Percentiles rank a stretch among this genome's conserved stretches.
phyloP scores from a whole-genome alignment of 1,140 invertebrate species.

The Watersipora subatra region DNA sequence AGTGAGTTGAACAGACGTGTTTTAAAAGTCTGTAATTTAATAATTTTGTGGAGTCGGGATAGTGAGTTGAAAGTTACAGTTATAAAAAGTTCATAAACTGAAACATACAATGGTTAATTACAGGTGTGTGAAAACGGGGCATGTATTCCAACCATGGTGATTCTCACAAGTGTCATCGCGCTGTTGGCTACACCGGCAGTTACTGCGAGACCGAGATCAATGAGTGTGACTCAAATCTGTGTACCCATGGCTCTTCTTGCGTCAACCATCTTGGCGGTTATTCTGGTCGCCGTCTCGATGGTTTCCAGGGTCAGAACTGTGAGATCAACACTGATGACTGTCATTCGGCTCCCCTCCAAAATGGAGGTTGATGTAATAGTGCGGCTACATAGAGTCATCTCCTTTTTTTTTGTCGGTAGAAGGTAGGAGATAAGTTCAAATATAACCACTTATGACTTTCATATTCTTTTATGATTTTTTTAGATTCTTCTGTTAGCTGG shows the following conservation, averaged over 20 bases:
- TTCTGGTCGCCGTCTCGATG: conserved; percentile 45
- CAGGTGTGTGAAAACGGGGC: conserved; percentile 41
- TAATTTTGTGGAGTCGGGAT: no score
- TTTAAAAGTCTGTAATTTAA: no score
- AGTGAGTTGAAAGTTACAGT: no score
- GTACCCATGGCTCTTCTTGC: conserved; percentile 55
- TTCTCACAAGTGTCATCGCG: conserved; percentile 60
- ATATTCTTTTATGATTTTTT: no score
- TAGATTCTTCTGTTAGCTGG: no score
- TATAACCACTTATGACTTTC: no score
- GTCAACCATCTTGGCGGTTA: conserved; percentile 50
- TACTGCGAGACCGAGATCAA: conserved; percentile 28
- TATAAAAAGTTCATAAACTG: no score
- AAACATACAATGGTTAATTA: no score
- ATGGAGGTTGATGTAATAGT: conserved; percentile 28
- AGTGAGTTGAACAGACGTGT: no score
- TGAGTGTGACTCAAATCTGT: conserved; percentile 28
- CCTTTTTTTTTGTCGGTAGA: no score
- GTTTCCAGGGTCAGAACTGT: conserved; percentile 65
- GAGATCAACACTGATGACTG: conserved; percentile 85
- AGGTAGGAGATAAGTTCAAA: no score
- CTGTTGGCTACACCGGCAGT: conserved; percentile 54
- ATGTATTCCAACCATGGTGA: conserved; percentile 49
- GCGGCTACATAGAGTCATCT: no score
- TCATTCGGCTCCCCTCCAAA: background rate